phyloP scores from a whole-genome alignment of 2,888 invertebrate genomes.

The Aelia acuminata region DNA sequence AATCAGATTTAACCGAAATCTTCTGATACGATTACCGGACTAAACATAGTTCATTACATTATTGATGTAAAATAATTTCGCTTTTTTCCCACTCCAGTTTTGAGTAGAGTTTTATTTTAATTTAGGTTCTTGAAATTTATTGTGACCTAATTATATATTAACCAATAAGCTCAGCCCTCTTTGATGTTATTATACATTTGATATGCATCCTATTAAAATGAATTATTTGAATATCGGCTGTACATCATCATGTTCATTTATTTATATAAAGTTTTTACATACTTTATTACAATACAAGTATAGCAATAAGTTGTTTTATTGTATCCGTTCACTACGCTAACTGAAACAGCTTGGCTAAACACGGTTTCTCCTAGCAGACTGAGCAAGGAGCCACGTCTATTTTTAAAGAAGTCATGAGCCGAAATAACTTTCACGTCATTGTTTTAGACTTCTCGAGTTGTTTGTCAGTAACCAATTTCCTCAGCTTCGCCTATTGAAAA shows the following conservation, averaged over 20 bases:
- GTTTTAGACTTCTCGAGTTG: neutral
- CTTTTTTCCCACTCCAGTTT: too few relatives aligned
- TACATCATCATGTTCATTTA: neutral
- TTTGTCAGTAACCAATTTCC: neutral
- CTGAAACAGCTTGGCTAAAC: neutral
- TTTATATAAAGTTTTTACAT: neutral
- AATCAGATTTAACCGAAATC: too few relatives aligned
- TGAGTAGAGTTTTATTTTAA: too few relatives aligned
- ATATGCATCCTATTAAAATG: too few relatives aligned
- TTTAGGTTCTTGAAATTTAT: too few relatives aligned
- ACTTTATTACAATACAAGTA: neutral
- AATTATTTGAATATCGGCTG: too few relatives aligned
- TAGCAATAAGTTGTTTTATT: neutral
- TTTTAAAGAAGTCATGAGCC: constrained; percentile 21
- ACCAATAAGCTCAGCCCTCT: too few relatives aligned
- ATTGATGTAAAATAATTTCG: too few relatives aligned
- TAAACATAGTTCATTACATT: too few relatives aligned
- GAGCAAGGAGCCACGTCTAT: neutral
- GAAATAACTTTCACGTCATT: constrained; percentile 38
- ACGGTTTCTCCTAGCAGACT: neutral
- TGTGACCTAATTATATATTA: too few relatives aligned
- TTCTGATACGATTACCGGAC: too few relatives aligned
- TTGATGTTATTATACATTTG: too few relatives aligned
- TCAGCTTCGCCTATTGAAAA: neutral
- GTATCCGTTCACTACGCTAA: neutral